Evolutionary conservation across 2,113 vertebrate species (phyloP).

Genomic region (Pseudorhombus dupliciocellatus): DNA sequence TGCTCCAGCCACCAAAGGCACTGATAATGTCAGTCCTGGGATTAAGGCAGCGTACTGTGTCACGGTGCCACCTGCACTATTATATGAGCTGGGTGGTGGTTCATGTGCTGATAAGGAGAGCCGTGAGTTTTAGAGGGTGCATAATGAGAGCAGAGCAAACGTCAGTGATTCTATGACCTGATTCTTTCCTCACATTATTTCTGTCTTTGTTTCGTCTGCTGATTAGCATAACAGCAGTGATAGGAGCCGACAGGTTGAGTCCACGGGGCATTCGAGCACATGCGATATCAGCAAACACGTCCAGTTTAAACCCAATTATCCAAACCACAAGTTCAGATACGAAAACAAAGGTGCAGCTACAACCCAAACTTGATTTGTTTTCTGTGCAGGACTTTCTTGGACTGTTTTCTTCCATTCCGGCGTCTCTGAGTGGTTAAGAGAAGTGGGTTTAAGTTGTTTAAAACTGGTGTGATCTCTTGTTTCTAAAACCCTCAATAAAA

Average conservation of each 20-base stretch:
- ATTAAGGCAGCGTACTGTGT: slow-evolving; percentile 32
- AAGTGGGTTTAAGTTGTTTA: background rate
- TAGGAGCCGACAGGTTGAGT: background rate
- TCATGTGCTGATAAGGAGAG: background rate
- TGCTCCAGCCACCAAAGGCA: slow-evolving; percentile 15
- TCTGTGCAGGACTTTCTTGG: background rate
- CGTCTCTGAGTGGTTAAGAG: background rate
- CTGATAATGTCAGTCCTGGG: slow-evolving; percentile 37
- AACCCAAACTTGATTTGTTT: background rate
- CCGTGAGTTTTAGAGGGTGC: background rate
- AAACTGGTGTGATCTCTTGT: slow-evolving; percentile 4
- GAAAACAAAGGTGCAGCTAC: slow-evolving; percentile 1
- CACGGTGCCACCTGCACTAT: slow-evolving; percentile 8
- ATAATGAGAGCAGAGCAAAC: background rate
- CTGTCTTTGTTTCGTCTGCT: background rate
- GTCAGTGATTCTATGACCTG: background rate
- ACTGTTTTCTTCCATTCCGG: background rate
- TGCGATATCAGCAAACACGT: background rate
- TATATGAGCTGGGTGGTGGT: slow-evolving; percentile 3
- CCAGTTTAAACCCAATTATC: background rate
- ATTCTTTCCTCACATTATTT: background rate
- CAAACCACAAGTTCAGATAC: slow-evolving; percentile 13
- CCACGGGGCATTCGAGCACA: background rate
- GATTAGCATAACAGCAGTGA: slow-evolving; percentile 4
- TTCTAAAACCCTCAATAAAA: background rate